Percentiles rank a stretch among this genome's conserved stretches.
These are phyloP conservation scores for Harpagoxenus sublaevis DNA, from an alignment of 2,888 invertebrate genomes.

Conservation along the genomic window DNA sequence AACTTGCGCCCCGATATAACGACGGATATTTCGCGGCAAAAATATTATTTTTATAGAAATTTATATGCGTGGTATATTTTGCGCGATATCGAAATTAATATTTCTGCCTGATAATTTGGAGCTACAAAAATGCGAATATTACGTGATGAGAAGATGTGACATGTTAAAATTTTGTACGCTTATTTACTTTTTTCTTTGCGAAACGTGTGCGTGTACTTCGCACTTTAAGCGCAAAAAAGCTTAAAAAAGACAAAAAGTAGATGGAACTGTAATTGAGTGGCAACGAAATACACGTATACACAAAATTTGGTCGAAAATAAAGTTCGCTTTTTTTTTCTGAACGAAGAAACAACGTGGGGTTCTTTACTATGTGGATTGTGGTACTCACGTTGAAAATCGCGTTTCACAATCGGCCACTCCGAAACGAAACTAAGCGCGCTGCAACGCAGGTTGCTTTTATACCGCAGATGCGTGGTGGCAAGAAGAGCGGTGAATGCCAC, in stretches of 20 bases:
- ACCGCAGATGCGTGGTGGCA: conserved; percentile 71
- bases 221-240: not conserved
- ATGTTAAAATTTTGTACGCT: not conserved
- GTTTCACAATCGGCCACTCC: conserved; percentile 72
- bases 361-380: conserved; percentile 16
- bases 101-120: not conserved
- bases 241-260: not conserved
- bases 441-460: conserved; percentile 82
- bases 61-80: not conserved
- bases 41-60: conserved; percentile 11
- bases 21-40: not conserved
- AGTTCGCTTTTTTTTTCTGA: not conserved
- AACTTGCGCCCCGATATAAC: not conserved
- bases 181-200: not conserved
- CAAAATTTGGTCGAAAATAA: not conserved
- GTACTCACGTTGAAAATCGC: conserved; percentile 77
- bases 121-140: not conserved
- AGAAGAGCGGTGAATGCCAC: conserved; percentile 63
- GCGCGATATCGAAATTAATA: conserved; percentile 11
- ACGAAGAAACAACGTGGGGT: not conserved
- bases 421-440: conserved; percentile 82
- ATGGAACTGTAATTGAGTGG: not conserved
- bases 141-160: not conserved
- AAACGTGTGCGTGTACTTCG: not conserved
- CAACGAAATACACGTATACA: not conserved